Percentiles rank a stretch among this genome's conserved stretches.
Evolutionary conservation across 2,113 vertebrate species (phyloP).

Genomic region (Xiphophorus hellerii): DNA sequence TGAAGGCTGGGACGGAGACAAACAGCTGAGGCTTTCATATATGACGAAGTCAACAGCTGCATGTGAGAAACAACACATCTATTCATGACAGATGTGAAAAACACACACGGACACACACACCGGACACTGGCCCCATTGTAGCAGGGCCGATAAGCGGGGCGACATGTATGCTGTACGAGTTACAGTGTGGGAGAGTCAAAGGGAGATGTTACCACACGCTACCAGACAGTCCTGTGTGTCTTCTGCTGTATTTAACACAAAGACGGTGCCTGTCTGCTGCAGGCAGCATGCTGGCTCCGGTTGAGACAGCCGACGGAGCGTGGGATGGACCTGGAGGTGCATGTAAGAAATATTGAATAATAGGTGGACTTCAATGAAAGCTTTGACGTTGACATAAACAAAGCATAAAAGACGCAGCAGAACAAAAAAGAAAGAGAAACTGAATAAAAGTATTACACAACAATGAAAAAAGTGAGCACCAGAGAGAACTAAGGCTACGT

Average conservation of each 20-base stretch:
- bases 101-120: slow-evolving; percentile 42
- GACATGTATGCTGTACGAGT: slow-evolving; percentile 58
- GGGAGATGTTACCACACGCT: slow-evolving; percentile 58
- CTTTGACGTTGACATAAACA: slow-evolving; percentile 62
- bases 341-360: slow-evolving; percentile 45
- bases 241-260: slow-evolving; percentile 54
- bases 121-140: slow-evolving; percentile 70
- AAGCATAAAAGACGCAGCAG: slow-evolving; percentile 40
- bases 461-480: slow-evolving; percentile 24
- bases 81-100: slow-evolving; percentile 61
- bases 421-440: slow-evolving; percentile 24
- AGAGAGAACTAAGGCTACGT: background rate
- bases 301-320: slow-evolving; percentile 46
- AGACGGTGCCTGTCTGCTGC: slow-evolving; percentile 53
- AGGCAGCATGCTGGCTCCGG: slow-evolving; percentile 35
- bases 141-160: slow-evolving; percentile 62
- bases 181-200: slow-evolving; percentile 57
- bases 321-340: slow-evolving; percentile 62
- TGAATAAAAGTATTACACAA: slow-evolving; percentile 22
- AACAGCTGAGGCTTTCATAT: slow-evolving; percentile 23
- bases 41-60: slow-evolving; percentile 70
- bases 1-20: slow-evolving; percentile 26
- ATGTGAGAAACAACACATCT: slow-evolving; percentile 60
- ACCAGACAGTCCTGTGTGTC: slow-evolving; percentile 55
- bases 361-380: slow-evolving; percentile 56